Evolutionary conservation across 2,797 vertebrate species (phyloP).

Genomic region (Cynodonichthys magdalenae): DNA sequence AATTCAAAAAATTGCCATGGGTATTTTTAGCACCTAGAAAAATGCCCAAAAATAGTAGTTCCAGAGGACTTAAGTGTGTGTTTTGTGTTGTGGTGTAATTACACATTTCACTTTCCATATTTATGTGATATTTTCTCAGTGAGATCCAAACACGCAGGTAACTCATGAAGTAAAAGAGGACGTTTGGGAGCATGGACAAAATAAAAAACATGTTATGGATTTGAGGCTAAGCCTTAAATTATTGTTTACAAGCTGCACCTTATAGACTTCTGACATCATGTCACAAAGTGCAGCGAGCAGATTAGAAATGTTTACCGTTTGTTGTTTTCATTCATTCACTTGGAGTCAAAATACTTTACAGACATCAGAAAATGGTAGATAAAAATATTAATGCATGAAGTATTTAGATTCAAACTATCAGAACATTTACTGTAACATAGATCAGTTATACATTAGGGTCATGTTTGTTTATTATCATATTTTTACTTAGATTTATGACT

Average conservation of each 20-base stretch:
- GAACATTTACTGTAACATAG: too few species aligned
- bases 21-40: slow-evolving; percentile 51
- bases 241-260: slow-evolving; percentile 73
- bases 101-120: slow-evolving; percentile 51
- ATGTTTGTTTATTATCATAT: too few species aligned
- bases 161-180: slow-evolving; percentile 33
- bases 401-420: too few species aligned
- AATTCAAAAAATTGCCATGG: slow-evolving; percentile 45
- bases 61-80: slow-evolving; percentile 59
- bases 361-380: not conserved
- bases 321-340: slow-evolving; percentile 21
- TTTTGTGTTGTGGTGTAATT: slow-evolving; percentile 64
- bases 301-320: slow-evolving; percentile 49
- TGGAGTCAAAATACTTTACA: not conserved
- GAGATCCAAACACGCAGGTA: slow-evolving; percentile 43
- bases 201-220: slow-evolving; percentile 77
- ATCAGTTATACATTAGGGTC: too few species aligned
- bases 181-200: slow-evolving; percentile 51
- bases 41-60: slow-evolving; percentile 56
- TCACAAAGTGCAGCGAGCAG: slow-evolving; percentile 54
- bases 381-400: too few species aligned
- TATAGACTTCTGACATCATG: slow-evolving; percentile 64
- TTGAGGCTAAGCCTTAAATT: slow-evolving; percentile 71
- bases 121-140: slow-evolving; percentile 20
- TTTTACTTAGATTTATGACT: too few species aligned